phyloP scores from a whole-genome alignment of 2,113 vertebrate genomes.

The Alligator sinensis region DNA sequence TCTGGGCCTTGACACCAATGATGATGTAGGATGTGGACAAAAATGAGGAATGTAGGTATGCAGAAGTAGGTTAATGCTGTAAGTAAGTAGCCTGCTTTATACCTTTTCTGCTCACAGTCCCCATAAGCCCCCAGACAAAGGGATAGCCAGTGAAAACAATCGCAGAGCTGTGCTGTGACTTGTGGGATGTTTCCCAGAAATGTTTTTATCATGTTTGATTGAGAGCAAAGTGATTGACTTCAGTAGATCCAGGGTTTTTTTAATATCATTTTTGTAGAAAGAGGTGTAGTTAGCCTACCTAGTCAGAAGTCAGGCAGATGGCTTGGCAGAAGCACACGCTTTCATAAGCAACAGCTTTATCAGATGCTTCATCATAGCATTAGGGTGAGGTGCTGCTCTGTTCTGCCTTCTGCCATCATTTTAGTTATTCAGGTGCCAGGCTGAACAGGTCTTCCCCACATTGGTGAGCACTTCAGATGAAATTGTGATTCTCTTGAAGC shows the following conservation, averaged over 20 bases:
- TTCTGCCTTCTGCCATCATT: neutral
- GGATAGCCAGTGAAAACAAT: neutral
- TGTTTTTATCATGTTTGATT: neutral
- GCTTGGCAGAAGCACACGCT: no score
- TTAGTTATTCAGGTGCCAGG: neutral
- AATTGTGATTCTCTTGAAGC: no score
- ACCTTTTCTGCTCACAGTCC: neutral
- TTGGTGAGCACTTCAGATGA: neutral
- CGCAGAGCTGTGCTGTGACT: neutral
- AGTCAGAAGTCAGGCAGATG: no score
- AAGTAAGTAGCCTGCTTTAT: no score
- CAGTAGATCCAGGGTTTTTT: neutral
- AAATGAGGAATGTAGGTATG: neutral
- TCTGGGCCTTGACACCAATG: neutral
- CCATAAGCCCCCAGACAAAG: neutral
- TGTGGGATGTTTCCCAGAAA: neutral
- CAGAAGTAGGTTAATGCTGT: neutral
- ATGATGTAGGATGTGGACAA: neutral
- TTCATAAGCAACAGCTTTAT: no score
- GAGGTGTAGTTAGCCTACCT: neutral
- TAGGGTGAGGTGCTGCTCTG: no score
- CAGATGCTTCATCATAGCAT: no score
- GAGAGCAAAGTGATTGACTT: neutral
- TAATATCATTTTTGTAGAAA: neutral
- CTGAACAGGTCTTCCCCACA: neutral